Evolutionary conservation across 1,140 invertebrate species (phyloP).

Genomic region (Nasonia longicornis): DNA sequence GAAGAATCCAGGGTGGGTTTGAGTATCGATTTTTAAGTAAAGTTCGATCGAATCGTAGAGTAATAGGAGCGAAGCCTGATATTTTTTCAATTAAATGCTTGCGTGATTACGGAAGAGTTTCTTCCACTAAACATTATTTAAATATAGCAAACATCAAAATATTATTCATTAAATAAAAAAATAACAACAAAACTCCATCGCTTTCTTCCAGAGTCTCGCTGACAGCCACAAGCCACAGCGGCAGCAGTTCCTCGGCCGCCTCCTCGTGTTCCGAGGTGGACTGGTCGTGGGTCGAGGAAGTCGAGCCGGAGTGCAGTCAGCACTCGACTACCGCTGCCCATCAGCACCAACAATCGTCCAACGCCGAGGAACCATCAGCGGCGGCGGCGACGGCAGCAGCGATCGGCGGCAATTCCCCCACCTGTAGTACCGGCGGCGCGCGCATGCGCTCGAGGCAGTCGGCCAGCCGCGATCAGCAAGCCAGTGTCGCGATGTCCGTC

Average conservation of each 20-base stretch:
- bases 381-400: slow-evolving; percentile 24
- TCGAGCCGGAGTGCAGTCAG: slow-evolving; percentile 52
- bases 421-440: slow-evolving; percentile 17
- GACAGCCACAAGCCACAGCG: slow-evolving; percentile 8
- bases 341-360: slow-evolving; percentile 20
- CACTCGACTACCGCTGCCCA: slow-evolving; percentile 6
- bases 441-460: slow-evolving; percentile 44
- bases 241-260: slow-evolving; percentile 45
- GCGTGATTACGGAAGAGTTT: too few species aligned
- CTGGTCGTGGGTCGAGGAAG: slow-evolving; percentile 67
- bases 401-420: slow-evolving; percentile 43
- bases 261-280: slow-evolving; percentile 66
- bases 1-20: too few species aligned
- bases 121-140: too few species aligned
- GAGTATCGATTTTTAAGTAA: too few species aligned
- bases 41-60: too few species aligned
- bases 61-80: too few species aligned
- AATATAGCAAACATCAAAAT: too few species aligned
- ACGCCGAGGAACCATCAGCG: neutral
- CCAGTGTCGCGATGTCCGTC: slow-evolving; percentile 68
- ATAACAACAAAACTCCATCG: too few species aligned
- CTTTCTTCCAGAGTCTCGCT: too few species aligned
- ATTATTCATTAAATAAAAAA: too few species aligned
- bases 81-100: too few species aligned
- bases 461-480: slow-evolving; percentile 45